Evolutionary conservation across 2,113 vertebrate genomes (phyloP).

Genomic region (Tor tambroides): DNA sequence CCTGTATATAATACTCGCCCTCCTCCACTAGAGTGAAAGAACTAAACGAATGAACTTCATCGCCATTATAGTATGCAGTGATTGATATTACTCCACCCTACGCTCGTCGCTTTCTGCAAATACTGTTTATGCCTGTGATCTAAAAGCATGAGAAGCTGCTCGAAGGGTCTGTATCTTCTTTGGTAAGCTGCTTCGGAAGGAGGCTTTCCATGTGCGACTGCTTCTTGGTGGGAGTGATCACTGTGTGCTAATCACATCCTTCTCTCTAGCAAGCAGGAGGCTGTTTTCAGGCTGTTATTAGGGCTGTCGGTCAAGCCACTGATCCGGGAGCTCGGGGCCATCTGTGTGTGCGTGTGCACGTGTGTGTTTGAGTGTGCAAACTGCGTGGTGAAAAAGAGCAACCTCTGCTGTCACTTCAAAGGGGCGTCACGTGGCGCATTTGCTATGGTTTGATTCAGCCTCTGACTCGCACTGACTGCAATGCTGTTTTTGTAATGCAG

Average conservation of each 20-base stretch:
- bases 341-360: slow-evolving; percentile 46
- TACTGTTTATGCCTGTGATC: not conserved
- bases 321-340: slow-evolving; percentile 49
- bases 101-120: not conserved
- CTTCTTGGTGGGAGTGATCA: slow-evolving; percentile 42
- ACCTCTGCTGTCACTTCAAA: slow-evolving; percentile 59
- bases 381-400: slow-evolving; percentile 49
- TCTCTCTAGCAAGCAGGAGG: slow-evolving; percentile 40
- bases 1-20: not conserved
- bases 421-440: slow-evolving; percentile 38
- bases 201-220: slow-evolving; percentile 27
- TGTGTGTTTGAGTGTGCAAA: slow-evolving; percentile 20
- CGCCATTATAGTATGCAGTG: not conserved
- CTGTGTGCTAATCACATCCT: slow-evolving; percentile 55
- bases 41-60: not conserved
- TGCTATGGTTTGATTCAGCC: slow-evolving; percentile 12
- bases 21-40: slow-evolving; percentile 9
- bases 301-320: slow-evolving; percentile 54
- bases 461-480: slow-evolving; percentile 20
- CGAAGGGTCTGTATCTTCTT: not conserved
- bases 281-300: slow-evolving; percentile 59
- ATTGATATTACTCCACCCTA: not conserved
- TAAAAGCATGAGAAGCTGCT: not conserved
- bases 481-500: slow-evolving; percentile 24
- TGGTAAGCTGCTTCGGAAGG: not conserved